Conservation (phyloP, 1,140 invertebrate genomes). For the Berghia stephanieae region DNA sequence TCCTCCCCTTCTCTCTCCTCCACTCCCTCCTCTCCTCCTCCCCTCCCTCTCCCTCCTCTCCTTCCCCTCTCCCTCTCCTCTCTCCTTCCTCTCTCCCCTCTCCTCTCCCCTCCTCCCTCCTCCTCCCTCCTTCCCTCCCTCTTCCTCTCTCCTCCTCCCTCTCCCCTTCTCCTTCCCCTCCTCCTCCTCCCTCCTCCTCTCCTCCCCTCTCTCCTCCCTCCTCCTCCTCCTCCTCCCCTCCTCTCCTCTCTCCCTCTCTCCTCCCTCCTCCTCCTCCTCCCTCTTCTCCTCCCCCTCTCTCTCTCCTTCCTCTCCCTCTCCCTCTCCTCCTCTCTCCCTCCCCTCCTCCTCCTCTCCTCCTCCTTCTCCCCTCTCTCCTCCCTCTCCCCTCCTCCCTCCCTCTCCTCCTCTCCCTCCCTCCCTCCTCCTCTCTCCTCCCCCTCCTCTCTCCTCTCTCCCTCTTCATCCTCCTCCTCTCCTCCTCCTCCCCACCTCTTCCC, state of each 20-base stretch:
- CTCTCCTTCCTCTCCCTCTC: slow-evolving; percentile 1
- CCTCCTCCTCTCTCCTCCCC: not conserved
- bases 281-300: slow-evolving; percentile 1
- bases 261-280: slow-evolving; percentile 1
- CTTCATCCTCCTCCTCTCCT: too few relatives aligned
- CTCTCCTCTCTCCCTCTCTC: slow-evolving; percentile 1
- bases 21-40: not conserved
- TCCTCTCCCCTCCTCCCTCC: too few relatives aligned
- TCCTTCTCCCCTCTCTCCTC: slow-evolving; percentile 1
- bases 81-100: slow-evolving; percentile 1
- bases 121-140: not conserved
- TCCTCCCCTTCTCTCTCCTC: slow-evolving; percentile 1
- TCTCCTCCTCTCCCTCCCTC: too few relatives aligned
- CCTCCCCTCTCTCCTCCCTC: not conserved
- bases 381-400: too few relatives aligned
- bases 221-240: slow-evolving; percentile 1
- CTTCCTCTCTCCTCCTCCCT: not conserved
- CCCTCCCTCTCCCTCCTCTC: not conserved
- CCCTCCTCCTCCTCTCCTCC: slow-evolving; percentile 1
- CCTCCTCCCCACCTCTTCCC: not conserved
- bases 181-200: not conserved
- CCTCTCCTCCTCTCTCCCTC: slow-evolving; percentile 1
- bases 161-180: slow-evolving; percentile 1
- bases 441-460: too few relatives aligned
- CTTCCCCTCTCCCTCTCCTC: slow-evolving; percentile 1